These are phyloP conservation scores for Misgurnus anguillicaudatus DNA, from an alignment of 2,113 vertebrate genomes.

Conservation along the genomic window DNA sequence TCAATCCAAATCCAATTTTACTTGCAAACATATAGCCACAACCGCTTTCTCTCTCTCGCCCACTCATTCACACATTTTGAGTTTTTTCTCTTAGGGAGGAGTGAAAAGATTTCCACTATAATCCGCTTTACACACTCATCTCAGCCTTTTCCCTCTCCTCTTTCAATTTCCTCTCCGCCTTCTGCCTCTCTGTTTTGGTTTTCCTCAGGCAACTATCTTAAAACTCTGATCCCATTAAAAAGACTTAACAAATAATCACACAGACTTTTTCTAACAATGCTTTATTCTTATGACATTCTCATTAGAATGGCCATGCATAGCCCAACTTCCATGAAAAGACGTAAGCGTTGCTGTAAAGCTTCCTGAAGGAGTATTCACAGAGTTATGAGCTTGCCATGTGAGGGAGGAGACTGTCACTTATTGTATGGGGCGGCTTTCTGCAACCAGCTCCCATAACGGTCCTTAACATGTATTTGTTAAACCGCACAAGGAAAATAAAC, in stretches of 20 bases:
- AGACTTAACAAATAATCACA: conserved; percentile 30
- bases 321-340: neutral
- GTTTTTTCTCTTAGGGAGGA: neutral
- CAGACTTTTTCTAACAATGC: conserved; percentile 45
- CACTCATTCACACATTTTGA: neutral
- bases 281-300: conserved; percentile 14
- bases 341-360: too few species aligned
- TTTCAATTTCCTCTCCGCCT: neutral
- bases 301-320: neutral
- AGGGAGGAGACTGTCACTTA: neutral
- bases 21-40: too few species aligned
- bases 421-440: too few species aligned
- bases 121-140: neutral
- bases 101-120: neutral
- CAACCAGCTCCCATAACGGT: too few species aligned
- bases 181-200: conserved; percentile 11
- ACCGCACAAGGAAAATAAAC: neutral
- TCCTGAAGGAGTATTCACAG: too few species aligned
- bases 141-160: neutral
- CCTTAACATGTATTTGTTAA: too few species aligned
- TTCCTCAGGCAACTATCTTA: neutral
- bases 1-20: too few species aligned
- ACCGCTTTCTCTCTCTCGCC: too few species aligned
- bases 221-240: conserved; percentile 50
- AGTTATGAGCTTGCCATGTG: too few species aligned